These are phyloP conservation scores for Zaprionus gabonicus DNA, from an alignment of 1,140 invertebrate species.

Conservation along the genomic window DNA sequence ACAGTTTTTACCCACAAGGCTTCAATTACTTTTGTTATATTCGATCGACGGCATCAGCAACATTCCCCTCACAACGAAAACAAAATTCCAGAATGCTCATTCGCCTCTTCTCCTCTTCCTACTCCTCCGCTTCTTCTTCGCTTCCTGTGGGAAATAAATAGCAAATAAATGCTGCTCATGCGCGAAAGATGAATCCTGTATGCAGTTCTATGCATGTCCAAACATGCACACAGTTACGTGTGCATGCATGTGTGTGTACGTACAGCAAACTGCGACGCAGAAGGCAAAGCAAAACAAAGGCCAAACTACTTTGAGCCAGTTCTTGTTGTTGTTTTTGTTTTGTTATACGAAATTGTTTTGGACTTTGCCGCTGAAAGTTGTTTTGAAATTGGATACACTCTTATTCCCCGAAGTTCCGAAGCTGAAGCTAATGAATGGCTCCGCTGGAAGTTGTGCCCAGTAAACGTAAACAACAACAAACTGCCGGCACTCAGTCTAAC, in stretches of 20 bases:
- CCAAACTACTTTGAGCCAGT: slow-evolving; percentile 58
- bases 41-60: slow-evolving; percentile 52
- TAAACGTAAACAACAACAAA: slow-evolving; percentile 68
- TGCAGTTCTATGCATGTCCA: slow-evolving; percentile 1
- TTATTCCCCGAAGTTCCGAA: slow-evolving; percentile 27
- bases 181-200: slow-evolving; percentile 33
- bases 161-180: slow-evolving; percentile 57
- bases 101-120: background rate
- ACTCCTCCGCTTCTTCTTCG: background rate
- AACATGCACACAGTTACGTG: background rate
- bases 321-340: slow-evolving; percentile 46
- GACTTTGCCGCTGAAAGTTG: slow-evolving; percentile 32
- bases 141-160: slow-evolving; percentile 42
- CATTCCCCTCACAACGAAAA: slow-evolving; percentile 39
- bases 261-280: slow-evolving; percentile 61
- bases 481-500: slow-evolving; percentile 41
- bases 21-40: slow-evolving; percentile 54
- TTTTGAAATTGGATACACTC: slow-evolving; percentile 64
- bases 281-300: slow-evolving; percentile 51
- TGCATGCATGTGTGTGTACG: background rate
- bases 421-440: slow-evolving; percentile 38
- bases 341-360: background rate
- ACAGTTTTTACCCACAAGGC: slow-evolving; percentile 60
- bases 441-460: slow-evolving; percentile 25
- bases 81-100: slow-evolving; percentile 45